Evolutionary conservation across 2,797 vertebrate species (phyloP).

Genomic region (Hypotaenidia okinawae): DNA sequence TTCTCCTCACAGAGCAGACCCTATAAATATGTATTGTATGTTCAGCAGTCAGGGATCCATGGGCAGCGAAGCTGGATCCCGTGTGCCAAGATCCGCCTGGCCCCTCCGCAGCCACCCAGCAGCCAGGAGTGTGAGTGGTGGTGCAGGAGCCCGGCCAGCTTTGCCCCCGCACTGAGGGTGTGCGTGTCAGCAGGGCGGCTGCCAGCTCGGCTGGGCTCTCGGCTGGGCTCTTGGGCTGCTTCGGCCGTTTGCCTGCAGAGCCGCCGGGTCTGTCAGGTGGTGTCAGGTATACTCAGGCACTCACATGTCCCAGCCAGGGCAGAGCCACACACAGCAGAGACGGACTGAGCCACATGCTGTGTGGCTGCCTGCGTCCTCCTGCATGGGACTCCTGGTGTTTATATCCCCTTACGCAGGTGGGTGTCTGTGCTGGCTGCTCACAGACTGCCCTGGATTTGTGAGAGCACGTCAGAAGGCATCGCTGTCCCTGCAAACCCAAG

Average conservation of each 20-base stretch:
- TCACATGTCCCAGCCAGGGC: accelerated
- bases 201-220: accelerated
- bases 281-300: neutral
- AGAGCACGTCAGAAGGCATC: neutral
- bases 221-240: neutral
- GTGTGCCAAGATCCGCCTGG: neutral
- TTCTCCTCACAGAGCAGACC: conserved; percentile 1
- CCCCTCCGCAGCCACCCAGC: accelerated
- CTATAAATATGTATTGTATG: neutral
- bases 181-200: too few relatives aligned
- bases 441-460: neutral
- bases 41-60: neutral
- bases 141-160: neutral
- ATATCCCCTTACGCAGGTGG: neutral
- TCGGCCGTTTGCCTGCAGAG: neutral
- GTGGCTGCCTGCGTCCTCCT: neutral
- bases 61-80: neutral
- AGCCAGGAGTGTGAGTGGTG: accelerated
- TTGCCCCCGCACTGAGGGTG: neutral
- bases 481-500: neutral
- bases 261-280: accelerated
- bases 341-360: neutral
- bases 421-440: neutral
- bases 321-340: neutral
- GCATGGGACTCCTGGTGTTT: neutral